Conservation (phyloP, 1,140 invertebrate species). For the Globodera rostochiensis region DNA sequence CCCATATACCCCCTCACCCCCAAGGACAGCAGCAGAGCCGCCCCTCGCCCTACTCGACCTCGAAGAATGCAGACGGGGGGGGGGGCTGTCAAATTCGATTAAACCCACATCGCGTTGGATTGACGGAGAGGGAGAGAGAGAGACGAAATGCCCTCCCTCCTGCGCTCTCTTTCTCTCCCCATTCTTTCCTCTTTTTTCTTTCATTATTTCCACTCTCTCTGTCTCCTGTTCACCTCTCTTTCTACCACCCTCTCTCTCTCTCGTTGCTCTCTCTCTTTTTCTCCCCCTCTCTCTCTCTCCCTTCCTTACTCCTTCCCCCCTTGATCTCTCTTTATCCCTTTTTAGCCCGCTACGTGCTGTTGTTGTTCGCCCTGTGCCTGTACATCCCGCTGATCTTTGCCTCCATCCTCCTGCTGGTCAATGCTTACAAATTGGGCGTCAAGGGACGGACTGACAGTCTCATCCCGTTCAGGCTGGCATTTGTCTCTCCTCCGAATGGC, state of each 20-base stretch:
- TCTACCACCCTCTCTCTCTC: background rate
- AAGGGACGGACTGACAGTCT: too few species aligned
- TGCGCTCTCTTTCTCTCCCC: background rate
- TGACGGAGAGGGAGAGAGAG: too few species aligned
- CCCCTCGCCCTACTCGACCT: too few species aligned
- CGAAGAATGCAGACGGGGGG: too few species aligned
- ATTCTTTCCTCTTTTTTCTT: too few species aligned
- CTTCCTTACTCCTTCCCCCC: background rate
- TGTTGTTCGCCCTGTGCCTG: conserved; percentile 54
- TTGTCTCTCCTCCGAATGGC: conserved; percentile 46
- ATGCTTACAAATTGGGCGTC: conserved; percentile 2
- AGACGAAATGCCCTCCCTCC: background rate
- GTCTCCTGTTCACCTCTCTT: background rate
- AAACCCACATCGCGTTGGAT: background rate
- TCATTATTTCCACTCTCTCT: background rate
- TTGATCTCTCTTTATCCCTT: background rate
- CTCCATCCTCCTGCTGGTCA: conserved; percentile 55
- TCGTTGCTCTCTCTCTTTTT: background rate
- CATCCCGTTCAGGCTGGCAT: background rate
- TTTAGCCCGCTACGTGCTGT: conserved; percentile 48
- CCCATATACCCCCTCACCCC: too few species aligned
- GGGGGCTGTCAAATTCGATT: conserved; percentile 11
- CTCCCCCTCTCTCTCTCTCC: background rate
- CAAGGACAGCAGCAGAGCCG: too few species aligned
- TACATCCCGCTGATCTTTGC: conserved; percentile 59